Base-by-base conservation (phyloP, 2,888 invertebrate genomes). In the Eutolmus rufibarbis region DNA sequence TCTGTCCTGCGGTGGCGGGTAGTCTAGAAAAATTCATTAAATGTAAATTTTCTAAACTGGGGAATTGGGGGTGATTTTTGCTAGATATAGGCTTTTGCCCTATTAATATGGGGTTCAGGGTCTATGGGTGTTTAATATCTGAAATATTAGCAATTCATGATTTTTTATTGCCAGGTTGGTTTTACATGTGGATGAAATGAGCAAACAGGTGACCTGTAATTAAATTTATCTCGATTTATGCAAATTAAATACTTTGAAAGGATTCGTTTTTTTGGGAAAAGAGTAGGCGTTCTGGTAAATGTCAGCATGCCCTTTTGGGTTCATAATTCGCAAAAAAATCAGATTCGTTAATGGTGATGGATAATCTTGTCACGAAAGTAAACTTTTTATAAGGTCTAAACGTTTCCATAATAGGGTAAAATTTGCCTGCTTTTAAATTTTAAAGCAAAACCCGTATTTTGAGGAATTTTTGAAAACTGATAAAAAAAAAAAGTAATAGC, bases 21-120 rank as follows among this genome's bases (percentile, higher is more conserved):
- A 23, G 9, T 66, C 23, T 79, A 34, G 79, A 23, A 79, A 79
- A 79, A 79, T 82, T 82, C 82, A 82, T 82, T 56, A 82, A 82
- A 66, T 82, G 66, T 57, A 82, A 82, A 82, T 66, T 66, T 19
- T 12, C 9, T 19, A 23, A 66, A 19, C 66, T 12, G 66, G 66
- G 23, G 19, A 12, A 23, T 12, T 8, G 40, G 28, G 12, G 12
- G 23, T 9, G 66, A 66, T 28, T 66, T 66, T 66, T 28, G 7
- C 66, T 66, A 23, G 66, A 14, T 9, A 23, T 66, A 8, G 23
- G 23, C 66, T 19, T 66, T 66, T 66, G 3, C 66, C 66, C 66
- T 66, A 66, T 66, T 66, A 66, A 9, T 19, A 66, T 23, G 66
- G 66, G 66, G n/a, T 66, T 28, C 12, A 23, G 2, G 19, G 14